phyloP scores from a whole-genome alignment of 2,113 vertebrate species.

The Cyprinus carpio region DNA sequence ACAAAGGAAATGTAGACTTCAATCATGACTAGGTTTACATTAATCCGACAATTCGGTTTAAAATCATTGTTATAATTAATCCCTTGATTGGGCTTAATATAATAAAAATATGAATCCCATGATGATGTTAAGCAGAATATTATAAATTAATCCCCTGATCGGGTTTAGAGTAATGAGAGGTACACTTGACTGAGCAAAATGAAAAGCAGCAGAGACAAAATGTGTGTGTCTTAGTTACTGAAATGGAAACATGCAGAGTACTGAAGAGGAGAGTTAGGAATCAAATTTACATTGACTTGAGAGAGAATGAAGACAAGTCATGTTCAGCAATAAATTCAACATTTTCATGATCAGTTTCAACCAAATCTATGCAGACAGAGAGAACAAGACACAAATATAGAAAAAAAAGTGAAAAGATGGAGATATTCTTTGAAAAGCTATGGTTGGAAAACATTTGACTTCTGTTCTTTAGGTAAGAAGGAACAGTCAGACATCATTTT shows the following conservation, averaged over 20 bases:
- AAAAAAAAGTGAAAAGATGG: no score
- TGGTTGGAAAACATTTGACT: no score
- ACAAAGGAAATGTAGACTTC: slow-evolving; percentile 9
- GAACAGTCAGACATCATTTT: background rate
- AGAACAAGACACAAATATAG: background rate
- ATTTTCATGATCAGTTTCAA: background rate
- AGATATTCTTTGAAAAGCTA: background rate
- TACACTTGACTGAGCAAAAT: slow-evolving; percentile 41
- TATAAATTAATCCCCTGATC: slow-evolving; percentile 37
- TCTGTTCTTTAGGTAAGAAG: background rate
- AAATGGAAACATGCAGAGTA: slow-evolving; percentile 21
- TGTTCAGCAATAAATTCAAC: slow-evolving; percentile 4
- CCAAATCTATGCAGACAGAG: background rate
- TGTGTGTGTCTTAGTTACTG: slow-evolving; percentile 35
- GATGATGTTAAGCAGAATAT: slow-evolving; percentile 34
- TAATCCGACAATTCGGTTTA: slow-evolving; percentile 24
- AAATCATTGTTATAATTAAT: slow-evolving; percentile 31
- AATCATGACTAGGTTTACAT: slow-evolving; percentile 33
- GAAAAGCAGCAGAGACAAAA: slow-evolving; percentile 14
- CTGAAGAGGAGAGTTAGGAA: background rate
- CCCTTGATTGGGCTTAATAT: slow-evolving; percentile 33
- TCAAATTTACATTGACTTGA: background rate
- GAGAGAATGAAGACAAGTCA: background rate
- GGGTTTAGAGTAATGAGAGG: slow-evolving; percentile 37
- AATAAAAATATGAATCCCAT: slow-evolving; percentile 37